Evolutionary conservation across 2,888 invertebrate genomes (phyloP).

Genomic region (Boloria selene): DNA sequence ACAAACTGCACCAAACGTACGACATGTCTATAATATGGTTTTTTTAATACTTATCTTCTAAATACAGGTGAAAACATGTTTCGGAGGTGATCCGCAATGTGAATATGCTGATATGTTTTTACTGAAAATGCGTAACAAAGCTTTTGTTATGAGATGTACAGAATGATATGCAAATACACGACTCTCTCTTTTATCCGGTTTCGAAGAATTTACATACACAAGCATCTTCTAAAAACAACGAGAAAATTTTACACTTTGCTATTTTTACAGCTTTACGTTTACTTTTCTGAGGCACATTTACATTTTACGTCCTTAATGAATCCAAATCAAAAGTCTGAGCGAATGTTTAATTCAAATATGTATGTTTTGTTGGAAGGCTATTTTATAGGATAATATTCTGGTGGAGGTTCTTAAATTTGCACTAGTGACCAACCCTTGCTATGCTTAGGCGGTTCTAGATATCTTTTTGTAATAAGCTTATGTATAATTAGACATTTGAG

Average conservation of each 20-base stretch:
- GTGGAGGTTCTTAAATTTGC: too few species aligned
- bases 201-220: conserved; percentile 27
- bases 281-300: not conserved
- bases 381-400: too few species aligned
- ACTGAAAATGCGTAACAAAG: conserved; percentile 29
- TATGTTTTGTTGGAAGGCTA: too few species aligned
- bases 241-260: conserved; percentile 15
- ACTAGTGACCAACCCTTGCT: too few species aligned
- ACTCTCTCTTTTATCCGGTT: conserved; percentile 34
- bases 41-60: too few species aligned
- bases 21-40: too few species aligned
- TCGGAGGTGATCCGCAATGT: conserved; percentile 1
- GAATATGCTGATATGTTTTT: conserved; percentile 31
- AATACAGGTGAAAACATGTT: conserved; percentile 9
- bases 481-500: too few species aligned
- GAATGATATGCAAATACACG: conserved; percentile 39
- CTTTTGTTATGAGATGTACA: conserved; percentile 37
- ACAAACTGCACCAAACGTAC: too few species aligned
- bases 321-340: not conserved
- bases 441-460: too few species aligned
- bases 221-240: conserved; percentile 31
- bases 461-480: too few species aligned
- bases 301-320: conserved; percentile 14
- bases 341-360: not conserved
- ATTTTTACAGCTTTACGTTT: conserved; percentile 20